These are phyloP conservation scores for Microctenopoma lineatum DNA, from an alignment of 2,797 vertebrate genomes.

Conservation along the genomic window DNA sequence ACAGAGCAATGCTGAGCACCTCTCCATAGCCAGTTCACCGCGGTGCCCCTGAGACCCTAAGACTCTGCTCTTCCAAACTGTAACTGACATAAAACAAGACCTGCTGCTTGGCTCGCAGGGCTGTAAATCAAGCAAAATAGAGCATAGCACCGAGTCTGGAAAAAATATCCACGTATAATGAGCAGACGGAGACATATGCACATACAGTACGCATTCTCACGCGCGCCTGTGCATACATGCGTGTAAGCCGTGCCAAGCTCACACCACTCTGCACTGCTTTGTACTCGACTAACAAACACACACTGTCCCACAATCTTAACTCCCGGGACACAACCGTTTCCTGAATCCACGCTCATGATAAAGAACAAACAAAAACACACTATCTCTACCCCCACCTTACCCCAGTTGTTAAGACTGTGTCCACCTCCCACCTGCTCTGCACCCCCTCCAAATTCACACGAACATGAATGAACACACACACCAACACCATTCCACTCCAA, in stretches of 20 bases:
- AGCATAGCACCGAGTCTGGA: constrained; percentile 63
- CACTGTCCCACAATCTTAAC: constrained; percentile 43
- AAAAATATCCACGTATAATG: constrained; percentile 72
- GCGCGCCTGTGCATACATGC: constrained; percentile 29
- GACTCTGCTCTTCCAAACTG: constrained; percentile 52
- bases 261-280: constrained; percentile 57
- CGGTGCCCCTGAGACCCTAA: constrained; percentile 69
- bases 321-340: constrained; percentile 41
- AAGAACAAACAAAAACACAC: constrained; percentile 58
- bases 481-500: constrained; percentile 64
- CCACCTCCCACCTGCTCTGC: constrained; percentile 71
- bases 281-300: constrained; percentile 56
- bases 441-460: constrained; percentile 43
- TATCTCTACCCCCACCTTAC: constrained; percentile 48
- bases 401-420: constrained; percentile 56
- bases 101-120: constrained; percentile 52
- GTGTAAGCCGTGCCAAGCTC: constrained; percentile 58
- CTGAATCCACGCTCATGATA: constrained; percentile 46
- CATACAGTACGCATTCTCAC: constrained; percentile 50
- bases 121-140: constrained; percentile 66
- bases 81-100: constrained; percentile 18
- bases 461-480: constrained; percentile 21
- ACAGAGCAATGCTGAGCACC: constrained; percentile 30
- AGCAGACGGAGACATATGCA: constrained; percentile 66
- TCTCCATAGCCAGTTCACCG: constrained; percentile 66